Base-by-base conservation (phyloP, 2,113 vertebrate species). In the Bucco capensis region DNA sequence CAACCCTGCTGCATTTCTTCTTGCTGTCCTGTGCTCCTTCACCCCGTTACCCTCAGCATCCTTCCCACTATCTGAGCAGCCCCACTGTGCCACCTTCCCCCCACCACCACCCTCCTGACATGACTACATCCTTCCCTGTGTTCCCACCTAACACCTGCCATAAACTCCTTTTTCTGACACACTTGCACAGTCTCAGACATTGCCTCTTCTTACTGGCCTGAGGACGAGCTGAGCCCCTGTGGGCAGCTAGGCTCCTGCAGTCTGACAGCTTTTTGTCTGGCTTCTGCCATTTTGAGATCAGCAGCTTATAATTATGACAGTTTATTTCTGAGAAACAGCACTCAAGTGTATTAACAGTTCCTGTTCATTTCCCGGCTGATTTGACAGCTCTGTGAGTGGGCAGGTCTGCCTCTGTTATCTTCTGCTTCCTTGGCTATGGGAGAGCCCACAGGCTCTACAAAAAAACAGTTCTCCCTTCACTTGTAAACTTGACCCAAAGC, bases 341-440 rank as follows among this genome's bases (percentile, higher is more conserved):
- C 51, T 78, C 37, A 47, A 22, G 11, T 38, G 21, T 35, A 31
- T 77, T 14, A 60, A 42, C 38, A 77, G 15, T 51, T 92, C 24
- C n/a, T 1, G 2, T 71, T 82, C 9, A 6, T 42, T 89, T 57
- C 19, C 21, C 38, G 46, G 33, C 35, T 24, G 30, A 50, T 54
- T 61, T 0, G 1, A 51, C 46, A 47, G n/a, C 47, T 62, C 24
- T 25, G 50, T 21, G n/a, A 31, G 19, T 1, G 1, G 6, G 8
- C 16, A 35, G 42, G 12, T 16, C 12, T 38, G 51, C 49, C 37
- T 72, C 67, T 40, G 19, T 46, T 46, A 38, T 37, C 33, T 81
- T 79, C 85, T 91, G 38, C 74, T 60, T 67, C 27, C 27, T 30
- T 37, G 53, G 62, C 42, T n/a, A 37, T 12, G 78, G 23, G 60